A percentile compares a stretch with the other conserved stretches of the same genome.
These are phyloP conservation scores for Fragum sueziense DNA, from an alignment of 2,888 invertebrate genomes.

Conservation along the genomic window DNA sequence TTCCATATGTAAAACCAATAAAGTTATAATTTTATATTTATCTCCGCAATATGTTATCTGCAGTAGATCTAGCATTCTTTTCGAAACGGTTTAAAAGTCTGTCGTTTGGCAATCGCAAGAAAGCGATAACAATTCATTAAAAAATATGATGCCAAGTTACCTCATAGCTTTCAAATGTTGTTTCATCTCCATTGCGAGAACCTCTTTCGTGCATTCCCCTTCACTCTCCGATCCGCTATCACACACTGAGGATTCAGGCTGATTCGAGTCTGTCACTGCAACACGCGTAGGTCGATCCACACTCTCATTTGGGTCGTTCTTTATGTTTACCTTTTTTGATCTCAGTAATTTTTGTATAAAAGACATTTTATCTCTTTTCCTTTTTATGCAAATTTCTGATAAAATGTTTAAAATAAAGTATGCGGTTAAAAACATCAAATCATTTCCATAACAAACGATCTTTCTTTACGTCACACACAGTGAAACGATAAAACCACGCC, in stretches of 20 bases:
- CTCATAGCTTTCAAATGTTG: conserved; percentile 1
- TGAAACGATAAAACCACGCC: neutral
- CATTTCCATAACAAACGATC: neutral
- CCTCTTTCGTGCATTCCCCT: neutral
- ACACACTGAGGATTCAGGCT: neutral
- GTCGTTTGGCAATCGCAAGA: too few relatives aligned
- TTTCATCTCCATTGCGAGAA: neutral
- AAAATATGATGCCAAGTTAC: too few relatives aligned
- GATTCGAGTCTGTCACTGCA: neutral
- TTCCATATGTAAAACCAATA: too few relatives aligned
- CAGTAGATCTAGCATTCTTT: too few relatives aligned
- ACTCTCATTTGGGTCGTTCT: neutral
- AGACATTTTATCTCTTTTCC: conserved; percentile 4
- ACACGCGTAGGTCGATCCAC: neutral
- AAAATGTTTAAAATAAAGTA: too few relatives aligned
- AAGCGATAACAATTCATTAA: too few relatives aligned
- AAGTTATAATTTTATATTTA: too few relatives aligned
- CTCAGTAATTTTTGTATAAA: conserved; percentile 13
- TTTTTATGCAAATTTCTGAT: too few relatives aligned
- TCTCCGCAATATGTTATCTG: too few relatives aligned
- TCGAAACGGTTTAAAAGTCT: too few relatives aligned
- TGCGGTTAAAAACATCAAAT: too few relatives aligned
- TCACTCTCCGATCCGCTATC: neutral
- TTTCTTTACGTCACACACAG: too few relatives aligned
- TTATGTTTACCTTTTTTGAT: neutral